Evolutionary conservation across 2,113 vertebrate species (phyloP).

Genomic region (Alouatta palliata): DNA sequence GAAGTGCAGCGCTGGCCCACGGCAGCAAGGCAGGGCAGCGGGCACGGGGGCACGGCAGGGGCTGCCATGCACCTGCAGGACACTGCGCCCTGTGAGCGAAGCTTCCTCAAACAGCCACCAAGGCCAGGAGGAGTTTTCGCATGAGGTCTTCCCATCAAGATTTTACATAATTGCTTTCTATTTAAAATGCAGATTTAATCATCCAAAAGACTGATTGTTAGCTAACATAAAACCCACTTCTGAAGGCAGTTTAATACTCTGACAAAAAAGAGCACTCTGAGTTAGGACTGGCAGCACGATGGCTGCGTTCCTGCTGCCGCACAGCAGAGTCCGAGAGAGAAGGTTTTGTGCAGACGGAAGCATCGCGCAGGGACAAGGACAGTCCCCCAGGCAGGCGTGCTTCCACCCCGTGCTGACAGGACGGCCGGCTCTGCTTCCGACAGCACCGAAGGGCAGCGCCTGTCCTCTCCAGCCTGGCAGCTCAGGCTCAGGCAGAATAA

Average conservation of each 20-base stretch:
- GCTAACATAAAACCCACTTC: not conserved
- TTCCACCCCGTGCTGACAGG: not conserved
- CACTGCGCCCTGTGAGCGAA: not conserved
- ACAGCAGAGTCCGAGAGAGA: slow-evolving; percentile 37
- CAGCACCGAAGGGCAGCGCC: fast-evolving
- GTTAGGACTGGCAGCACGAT: not conserved
- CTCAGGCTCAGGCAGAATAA: fast-evolving
- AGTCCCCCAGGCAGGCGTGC: not conserved
- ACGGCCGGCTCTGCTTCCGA: not conserved
- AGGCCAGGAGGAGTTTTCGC: not conserved
- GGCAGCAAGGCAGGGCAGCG: fast-evolving
- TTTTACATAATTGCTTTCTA: not conserved
- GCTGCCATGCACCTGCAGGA: not conserved
- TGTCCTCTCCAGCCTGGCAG: not conserved
- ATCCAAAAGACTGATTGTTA: not conserved
- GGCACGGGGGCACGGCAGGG: not conserved
- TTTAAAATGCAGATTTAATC: slow-evolving; percentile 48
- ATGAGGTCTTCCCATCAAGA: not conserved
- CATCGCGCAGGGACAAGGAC: not conserved
- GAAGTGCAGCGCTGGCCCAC: fast-evolving
- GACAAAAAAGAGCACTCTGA: slow-evolving; percentile 16
- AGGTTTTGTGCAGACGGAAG: slow-evolving; percentile 7
- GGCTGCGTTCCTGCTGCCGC: not conserved
- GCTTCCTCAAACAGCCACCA: slow-evolving; percentile 22
- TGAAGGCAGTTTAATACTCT: slow-evolving; percentile 21